Evolutionary conservation across 2,797 vertebrate species (phyloP).

Genomic region (Ctenopoma multispine): DNA sequence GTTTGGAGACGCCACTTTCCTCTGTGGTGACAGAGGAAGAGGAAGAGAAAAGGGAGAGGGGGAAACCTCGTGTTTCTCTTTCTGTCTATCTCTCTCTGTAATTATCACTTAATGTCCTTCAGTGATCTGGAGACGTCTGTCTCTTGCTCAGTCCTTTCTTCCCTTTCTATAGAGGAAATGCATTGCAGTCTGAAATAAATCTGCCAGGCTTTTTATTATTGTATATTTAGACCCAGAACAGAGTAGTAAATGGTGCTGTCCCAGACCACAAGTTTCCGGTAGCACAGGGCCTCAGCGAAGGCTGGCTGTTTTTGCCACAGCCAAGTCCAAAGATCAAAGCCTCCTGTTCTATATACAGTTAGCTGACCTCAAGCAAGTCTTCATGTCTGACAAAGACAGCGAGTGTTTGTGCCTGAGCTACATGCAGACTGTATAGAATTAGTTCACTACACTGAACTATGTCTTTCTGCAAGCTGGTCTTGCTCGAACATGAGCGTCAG

Average conservation of each 20-base stretch:
- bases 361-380: conserved; percentile 62
- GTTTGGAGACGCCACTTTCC: conserved; percentile 75
- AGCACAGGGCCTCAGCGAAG: conserved; percentile 51
- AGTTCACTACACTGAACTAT: conserved; percentile 47
- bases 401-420: conserved; percentile 49
- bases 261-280: conserved; percentile 80
- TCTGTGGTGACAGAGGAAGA: conserved; percentile 75
- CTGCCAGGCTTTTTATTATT: conserved; percentile 81
- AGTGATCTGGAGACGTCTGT: conserved; percentile 73
- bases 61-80: conserved; percentile 69
- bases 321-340: conserved; percentile 70
- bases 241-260: conserved; percentile 70
- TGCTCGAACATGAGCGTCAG: conserved; percentile 32
- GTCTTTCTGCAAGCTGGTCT: conserved; percentile 46
- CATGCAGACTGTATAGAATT: conserved; percentile 37
- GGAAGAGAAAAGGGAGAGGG: conserved; percentile 64
- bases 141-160: conserved; percentile 62
- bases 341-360: conserved; percentile 62
- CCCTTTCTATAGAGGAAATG: conserved; percentile 62
- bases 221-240: conserved; percentile 79
- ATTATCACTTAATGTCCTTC: conserved; percentile 80
- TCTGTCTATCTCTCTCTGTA: conserved; percentile 74
- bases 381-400: conserved; percentile 65
- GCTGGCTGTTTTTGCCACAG: conserved; percentile 67
- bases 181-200: conserved; percentile 81